Base-by-base conservation (phyloP, 2,797 vertebrate species). In the Denticeps clupeoides region DNA sequence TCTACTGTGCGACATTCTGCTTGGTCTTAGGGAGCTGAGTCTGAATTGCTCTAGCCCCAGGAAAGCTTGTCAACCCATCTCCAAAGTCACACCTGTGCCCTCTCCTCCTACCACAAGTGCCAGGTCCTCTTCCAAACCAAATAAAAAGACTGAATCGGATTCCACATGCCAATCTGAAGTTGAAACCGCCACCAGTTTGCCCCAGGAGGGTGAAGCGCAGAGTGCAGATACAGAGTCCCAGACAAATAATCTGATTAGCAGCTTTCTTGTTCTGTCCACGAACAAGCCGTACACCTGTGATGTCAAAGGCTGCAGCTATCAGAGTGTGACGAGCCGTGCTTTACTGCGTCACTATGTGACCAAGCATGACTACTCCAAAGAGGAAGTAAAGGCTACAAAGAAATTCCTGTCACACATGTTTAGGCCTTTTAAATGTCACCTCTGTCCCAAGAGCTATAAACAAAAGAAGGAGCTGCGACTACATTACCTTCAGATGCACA, bases 391-490 rank as follows among this genome's bases (percentile, higher is more conserved):
- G 58, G 78, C 77, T 47, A 65, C 97, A 67, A 80, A 87, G 56
- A 84, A 90, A 78, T 70, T 93, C 73, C 73, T 87, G 41, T 73
- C 84, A 3, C 51, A 48, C 50, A 79, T 81, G 1, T 97, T 91
- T 64, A 92, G 87, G 9, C 91, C 95, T 5, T 99, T 93, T 35
- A 77, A 84, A 47, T 99, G 95, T 80, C 91, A 94, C 33, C 83
- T 95, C 71, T 99, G 95, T 75, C 80, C 86, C 65, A 92, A 87
- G 74, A 75, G 81, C 10, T 91, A 91, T 74, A 89, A 84, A 43
- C 83, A 92, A 56, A 93, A 91, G 72, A 86, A 85, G 0, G 86
- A 85, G 33, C 78, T 99, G 70, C 81, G 80, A 53, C 63, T 80
- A 46, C 95, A 99, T 74, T 97, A 91, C 57, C 74, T 84, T 67